Evolutionary conservation across 1,140 invertebrate species (phyloP).

Genomic region (Drosophila rhopaloa): DNA sequence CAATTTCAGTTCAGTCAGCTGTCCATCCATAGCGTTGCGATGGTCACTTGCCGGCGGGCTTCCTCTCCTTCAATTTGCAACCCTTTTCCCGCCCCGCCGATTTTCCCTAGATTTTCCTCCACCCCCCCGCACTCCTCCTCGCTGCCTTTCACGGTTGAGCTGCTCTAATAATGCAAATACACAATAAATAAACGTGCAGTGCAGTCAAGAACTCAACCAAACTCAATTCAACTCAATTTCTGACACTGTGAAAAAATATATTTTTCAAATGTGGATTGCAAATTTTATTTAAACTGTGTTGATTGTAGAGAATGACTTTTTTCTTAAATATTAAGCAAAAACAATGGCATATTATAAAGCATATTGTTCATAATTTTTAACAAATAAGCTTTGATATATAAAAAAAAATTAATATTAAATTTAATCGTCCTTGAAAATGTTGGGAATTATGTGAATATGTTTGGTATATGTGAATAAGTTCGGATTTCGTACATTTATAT

Average conservation of each 20-base stretch:
- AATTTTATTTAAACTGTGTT: too few relatives aligned
- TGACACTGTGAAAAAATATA: constrained; percentile 3
- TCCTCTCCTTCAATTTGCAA: not conserved
- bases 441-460: not conserved
- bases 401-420: not conserved
- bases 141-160: constrained; percentile 67
- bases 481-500: too few relatives aligned
- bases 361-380: not conserved
- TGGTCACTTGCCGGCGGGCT: constrained; percentile 26
- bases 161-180: constrained; percentile 75
- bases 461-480: not conserved
- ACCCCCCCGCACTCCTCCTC: not conserved
- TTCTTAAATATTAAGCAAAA: too few relatives aligned
- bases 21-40: constrained; percentile 37
- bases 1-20: constrained; percentile 40
- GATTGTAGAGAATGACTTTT: too few relatives aligned
- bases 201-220: constrained; percentile 18
- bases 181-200: constrained; percentile 74
- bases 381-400: too few relatives aligned
- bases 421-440: not conserved
- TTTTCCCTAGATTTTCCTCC: not conserved
- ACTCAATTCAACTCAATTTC: constrained; percentile 18
- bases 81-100: not conserved
- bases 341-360: too few relatives aligned
- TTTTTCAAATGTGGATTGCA: too few relatives aligned